These are phyloP conservation scores for Eidolon helvum DNA, from an alignment of 2,113 vertebrate species.

Conservation along the genomic window DNA sequence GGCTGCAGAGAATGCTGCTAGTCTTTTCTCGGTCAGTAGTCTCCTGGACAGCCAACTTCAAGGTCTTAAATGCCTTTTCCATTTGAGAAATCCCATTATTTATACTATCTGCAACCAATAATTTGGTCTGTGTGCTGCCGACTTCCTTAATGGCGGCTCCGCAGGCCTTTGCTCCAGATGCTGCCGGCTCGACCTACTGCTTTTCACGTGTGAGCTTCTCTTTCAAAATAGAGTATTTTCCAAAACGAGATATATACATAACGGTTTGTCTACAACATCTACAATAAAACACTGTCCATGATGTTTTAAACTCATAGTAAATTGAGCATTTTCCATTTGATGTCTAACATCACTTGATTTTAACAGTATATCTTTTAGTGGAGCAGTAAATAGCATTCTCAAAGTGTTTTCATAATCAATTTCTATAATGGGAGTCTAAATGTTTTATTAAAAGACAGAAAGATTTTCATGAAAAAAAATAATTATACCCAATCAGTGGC, in stretches of 20 bases:
- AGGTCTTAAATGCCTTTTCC: background rate
- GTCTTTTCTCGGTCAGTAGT: background rate
- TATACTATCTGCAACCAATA: background rate
- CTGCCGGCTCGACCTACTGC: background rate
- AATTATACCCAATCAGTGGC: background rate
- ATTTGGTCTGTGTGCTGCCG: background rate
- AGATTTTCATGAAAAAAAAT: background rate
- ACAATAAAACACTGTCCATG: background rate
- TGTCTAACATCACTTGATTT: background rate
- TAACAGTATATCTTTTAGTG: constrained; percentile 12
- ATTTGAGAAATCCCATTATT: background rate
- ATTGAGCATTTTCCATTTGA: background rate
- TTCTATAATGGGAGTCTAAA: background rate
- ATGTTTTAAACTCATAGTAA: background rate
- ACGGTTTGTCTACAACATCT: background rate
- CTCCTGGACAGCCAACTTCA: background rate
- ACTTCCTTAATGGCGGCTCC: background rate
- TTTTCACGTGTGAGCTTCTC: background rate
- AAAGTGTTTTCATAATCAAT: constrained; percentile 21
- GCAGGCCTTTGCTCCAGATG: background rate
- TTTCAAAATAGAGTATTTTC: constrained; percentile 34
- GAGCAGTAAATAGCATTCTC: background rate
- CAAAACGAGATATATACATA: background rate
- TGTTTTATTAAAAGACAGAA: constrained; percentile 6
- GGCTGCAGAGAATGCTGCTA: background rate